Percentiles rank a stretch among this genome's conserved stretches.
Evolutionary conservation across 2,888 invertebrate species (phyloP).

Genomic region (Noctua janthina): DNA sequence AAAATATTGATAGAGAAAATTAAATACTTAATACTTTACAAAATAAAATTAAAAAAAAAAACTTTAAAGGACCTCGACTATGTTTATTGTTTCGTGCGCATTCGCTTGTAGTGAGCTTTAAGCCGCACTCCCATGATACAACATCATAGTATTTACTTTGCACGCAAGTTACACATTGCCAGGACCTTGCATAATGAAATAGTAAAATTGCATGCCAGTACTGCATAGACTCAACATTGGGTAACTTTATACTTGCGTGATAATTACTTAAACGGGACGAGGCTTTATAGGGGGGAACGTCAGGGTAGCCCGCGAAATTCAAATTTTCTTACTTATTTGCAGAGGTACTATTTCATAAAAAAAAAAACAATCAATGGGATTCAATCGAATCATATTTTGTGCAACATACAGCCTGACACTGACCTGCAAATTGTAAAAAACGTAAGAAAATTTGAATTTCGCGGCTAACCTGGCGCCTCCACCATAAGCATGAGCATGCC

Average conservation of each 20-base stretch:
- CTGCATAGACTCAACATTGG: not conserved
- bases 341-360: not conserved
- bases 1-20: conserved; percentile 14
- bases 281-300: not conserved
- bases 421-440: not conserved
- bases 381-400: not conserved
- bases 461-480: not conserved
- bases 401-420: not conserved
- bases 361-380: not conserved
- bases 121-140: not conserved
- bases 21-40: conserved; percentile 14
- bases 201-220: not conserved
- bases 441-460: not conserved
- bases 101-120: not conserved
- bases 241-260: not conserved
- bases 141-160: not conserved
- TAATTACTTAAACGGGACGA: not conserved
- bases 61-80: not conserved
- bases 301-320: no score
- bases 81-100: conserved; percentile 12
- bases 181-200: not conserved
- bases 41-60: conserved; percentile 4
- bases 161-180: not conserved
- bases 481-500: no score
- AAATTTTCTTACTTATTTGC: no score